A percentile compares a stretch with the other conserved stretches of the same genome.
phyloP scores from a whole-genome alignment of 2,888 invertebrate species.

The Eupithecia centaureata region DNA sequence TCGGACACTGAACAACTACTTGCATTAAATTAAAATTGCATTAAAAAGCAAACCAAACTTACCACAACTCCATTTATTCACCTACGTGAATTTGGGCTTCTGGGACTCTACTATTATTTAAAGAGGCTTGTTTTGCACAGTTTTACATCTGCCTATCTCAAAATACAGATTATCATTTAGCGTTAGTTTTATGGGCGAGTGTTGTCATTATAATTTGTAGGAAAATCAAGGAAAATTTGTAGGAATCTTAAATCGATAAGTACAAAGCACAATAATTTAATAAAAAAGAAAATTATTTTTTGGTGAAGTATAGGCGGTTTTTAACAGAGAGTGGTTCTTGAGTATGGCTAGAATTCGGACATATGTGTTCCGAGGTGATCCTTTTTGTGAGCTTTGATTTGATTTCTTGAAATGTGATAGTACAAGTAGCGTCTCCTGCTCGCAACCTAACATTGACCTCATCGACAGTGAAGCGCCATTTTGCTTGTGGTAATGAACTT shows the following conservation, averaged over 20 bases:
- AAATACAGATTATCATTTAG: too few species aligned
- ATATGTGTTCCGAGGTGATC: background rate
- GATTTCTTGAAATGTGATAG: background rate
- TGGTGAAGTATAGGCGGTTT: too few species aligned
- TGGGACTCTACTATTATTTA: background rate
- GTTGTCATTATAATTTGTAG: too few species aligned
- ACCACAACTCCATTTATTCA: background rate
- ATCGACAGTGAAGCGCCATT: background rate
- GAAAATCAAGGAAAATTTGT: too few species aligned
- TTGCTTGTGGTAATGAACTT: background rate
- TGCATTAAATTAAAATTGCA: too few species aligned
- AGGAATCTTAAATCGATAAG: too few species aligned
- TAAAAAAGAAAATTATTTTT: too few species aligned
- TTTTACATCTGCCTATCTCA: background rate
- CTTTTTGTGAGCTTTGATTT: background rate
- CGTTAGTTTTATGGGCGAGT: too few species aligned
- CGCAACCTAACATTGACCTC: background rate
- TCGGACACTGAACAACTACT: background rate
- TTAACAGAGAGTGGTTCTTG: background rate
- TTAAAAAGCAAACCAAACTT: background rate
- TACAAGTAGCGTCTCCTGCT: background rate
- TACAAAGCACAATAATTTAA: too few species aligned
- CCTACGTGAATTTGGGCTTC: background rate
- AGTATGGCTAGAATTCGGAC: background rate
- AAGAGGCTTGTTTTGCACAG: background rate